Evolutionary conservation across 2,888 invertebrate genomes (phyloP), one percentile per base, ranked within the genome.

Genomic region (Parnassius glacialis): DNA sequence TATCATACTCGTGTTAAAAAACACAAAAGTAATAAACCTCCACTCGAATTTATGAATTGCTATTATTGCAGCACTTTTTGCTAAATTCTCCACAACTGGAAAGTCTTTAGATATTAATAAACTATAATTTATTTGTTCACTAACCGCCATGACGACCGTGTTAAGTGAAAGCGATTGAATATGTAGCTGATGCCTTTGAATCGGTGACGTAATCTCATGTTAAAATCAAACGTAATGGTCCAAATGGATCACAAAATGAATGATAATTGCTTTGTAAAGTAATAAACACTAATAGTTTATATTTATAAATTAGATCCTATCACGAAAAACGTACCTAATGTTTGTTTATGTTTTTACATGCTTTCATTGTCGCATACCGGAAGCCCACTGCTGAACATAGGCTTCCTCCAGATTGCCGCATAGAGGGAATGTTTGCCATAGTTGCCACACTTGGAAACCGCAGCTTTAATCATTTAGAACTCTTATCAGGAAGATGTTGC

Each of bases 1-100:
- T 20, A 72, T 63, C 1, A 82, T 42, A 2, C 78, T 75, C 0
- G 84, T 72, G 70, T 85, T 87, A 52, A 81, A 80, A n/a, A 84
- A 65, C 20, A 88, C 71, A 41, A 87, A 71, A 2, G 88, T 85
- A 0, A 78, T 72, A 64, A 79, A 82, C 5, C 77, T 76, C 79
- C 80, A 82, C 57, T 82, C 72, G 59, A 87, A 90, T 70, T 85
- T 83, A 51, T 79, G 69, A 2, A 75, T 60, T 1, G 88, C 87
- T 47, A 87, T 76, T 59, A 75, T 71, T 11, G 84, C 79, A 9
- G 86, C 86, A 65, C 71, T 74, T 61, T 74, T 67, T 9, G 81
- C 78, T 58, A 88, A 71, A 64, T 74, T 66, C 34, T 74, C 66
- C 54, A 74, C 48, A 11, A 2, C n/a, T 41, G 55, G 34, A 44